Evolutionary conservation across 92 coral and sea anemone species (phyloP), one percentile per base, ranked within the genome.

Genomic region (Phenganax marumi): DNA sequence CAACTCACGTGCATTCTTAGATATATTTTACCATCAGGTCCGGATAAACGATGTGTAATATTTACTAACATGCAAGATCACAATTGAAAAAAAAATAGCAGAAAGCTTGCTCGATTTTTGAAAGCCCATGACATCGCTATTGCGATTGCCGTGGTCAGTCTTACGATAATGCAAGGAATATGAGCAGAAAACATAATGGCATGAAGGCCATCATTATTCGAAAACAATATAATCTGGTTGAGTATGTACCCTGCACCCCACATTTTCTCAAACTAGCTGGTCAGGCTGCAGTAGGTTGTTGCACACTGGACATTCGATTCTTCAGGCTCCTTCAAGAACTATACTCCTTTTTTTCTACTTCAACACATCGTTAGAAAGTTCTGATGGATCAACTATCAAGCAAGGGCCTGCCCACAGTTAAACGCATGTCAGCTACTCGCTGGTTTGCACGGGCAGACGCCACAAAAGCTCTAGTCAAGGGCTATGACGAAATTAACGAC

Each of bases 21-120:
- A 21, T 71, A 71, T 8, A 51, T 71, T 50, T 10, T 54, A 54
- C 60, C 60, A 54, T 54, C 60, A 54, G 60, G 60, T 54, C 60
- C 60, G 17, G 60, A 10, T 54, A 17, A 54, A 54, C 60, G 60
- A 54, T 54, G 17, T 54, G 60, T 54, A 54, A 54, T 17, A 10
- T 54, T 54, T 54, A 10, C 17, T 54, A 10, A 54, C 60, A 54
- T 54, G 60, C 60, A 54, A 54, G 60, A 17, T 54, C 60, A 54
- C 60, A 54, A n/a, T 17, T 54, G 60, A 17, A 54, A 54, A 17
- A 54, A 17, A 54, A 54, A 10, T 54, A 17, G 17, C 10, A 10
- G 10, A 10, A 10, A 54, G 17, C 10, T 10, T 10, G 60, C 60
- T 17, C 60, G 17, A 10, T 10, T 10, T 17, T 10, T 54, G 10